Evolutionary conservation across 2,113 vertebrate species (phyloP).

Genomic region (Pelmatolapia mariae): DNA sequence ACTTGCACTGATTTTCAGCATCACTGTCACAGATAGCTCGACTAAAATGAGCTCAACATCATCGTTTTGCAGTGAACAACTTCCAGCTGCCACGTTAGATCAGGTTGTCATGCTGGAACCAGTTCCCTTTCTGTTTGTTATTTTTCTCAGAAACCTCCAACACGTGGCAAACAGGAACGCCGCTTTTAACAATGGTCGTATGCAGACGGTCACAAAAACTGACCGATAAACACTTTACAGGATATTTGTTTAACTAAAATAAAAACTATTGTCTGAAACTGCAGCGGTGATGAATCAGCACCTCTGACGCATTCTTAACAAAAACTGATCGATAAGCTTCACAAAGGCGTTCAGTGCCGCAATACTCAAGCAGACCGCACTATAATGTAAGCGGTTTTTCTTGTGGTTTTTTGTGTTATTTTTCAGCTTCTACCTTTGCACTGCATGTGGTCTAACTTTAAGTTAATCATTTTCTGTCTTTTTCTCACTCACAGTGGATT

Average conservation of each 20-base stretch:
- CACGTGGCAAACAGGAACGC: background rate
- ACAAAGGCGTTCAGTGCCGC: background rate
- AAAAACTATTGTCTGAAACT: background rate
- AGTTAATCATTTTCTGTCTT: slow-evolving; percentile 25
- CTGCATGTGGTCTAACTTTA: background rate
- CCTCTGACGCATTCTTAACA: slow-evolving; percentile 16
- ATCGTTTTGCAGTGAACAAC: background rate
- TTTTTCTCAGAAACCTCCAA: background rate
- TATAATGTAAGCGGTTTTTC: slow-evolving; percentile 5
- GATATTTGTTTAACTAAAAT: slow-evolving; percentile 6
- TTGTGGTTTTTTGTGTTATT: background rate
- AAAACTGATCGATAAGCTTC: slow-evolving; percentile 23
- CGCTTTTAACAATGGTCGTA: background rate
- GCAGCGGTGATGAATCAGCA: slow-evolving; percentile 7
- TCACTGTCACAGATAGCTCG: background rate
- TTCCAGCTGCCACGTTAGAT: background rate
- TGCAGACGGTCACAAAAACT: background rate
- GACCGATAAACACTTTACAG: background rate
- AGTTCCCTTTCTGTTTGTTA: background rate
- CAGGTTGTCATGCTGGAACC: background rate
- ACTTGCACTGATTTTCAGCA: background rate
- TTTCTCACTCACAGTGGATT: slow-evolving; percentile 6
- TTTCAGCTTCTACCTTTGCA: background rate
- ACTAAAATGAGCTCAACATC: background rate
- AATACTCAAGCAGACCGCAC: background rate